Evolutionary conservation across 2,888 invertebrate species (phyloP).

Genomic region (Chaitophorus viminalis): DNA sequence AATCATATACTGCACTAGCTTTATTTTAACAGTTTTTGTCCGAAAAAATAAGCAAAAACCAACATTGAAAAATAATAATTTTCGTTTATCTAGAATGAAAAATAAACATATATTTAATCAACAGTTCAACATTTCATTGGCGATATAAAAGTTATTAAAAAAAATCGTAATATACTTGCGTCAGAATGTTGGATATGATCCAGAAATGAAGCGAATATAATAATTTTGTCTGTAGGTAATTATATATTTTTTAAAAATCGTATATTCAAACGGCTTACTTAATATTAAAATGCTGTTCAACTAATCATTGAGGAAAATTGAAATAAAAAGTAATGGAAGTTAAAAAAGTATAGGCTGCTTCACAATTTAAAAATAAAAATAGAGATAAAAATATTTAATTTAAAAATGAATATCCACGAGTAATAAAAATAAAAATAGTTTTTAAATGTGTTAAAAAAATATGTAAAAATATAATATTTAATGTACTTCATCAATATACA

Average conservation of each 20-base stretch:
- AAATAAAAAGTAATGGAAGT: too few relatives aligned
- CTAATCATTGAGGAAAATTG: background rate
- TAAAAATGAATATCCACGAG: too few relatives aligned
- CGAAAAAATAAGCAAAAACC: background rate
- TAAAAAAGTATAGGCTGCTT: background rate
- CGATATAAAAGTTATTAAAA: background rate
- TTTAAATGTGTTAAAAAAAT: too few relatives aligned
- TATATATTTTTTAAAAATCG: too few relatives aligned
- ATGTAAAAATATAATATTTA: too few relatives aligned
- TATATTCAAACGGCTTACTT: too few relatives aligned
- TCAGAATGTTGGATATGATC: background rate
- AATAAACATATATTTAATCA: background rate
- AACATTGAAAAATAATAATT: background rate
- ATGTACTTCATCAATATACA: too few relatives aligned
- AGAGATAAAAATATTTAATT: too few relatives aligned
- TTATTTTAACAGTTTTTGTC: background rate
- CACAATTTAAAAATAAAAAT: background rate
- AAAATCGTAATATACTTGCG: background rate
- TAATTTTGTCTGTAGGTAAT: too few relatives aligned
- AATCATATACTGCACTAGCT: background rate
- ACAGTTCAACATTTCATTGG: background rate
- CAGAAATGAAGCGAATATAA: background rate
- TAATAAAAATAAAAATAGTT: too few relatives aligned
- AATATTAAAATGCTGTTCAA: background rate
- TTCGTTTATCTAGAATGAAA: background rate